Percentiles rank a stretch among this genome's conserved stretches.
These are phyloP conservation scores for Oxyruncus cristatus DNA, from an alignment of 2,113 vertebrate species.

Conservation along the genomic window DNA sequence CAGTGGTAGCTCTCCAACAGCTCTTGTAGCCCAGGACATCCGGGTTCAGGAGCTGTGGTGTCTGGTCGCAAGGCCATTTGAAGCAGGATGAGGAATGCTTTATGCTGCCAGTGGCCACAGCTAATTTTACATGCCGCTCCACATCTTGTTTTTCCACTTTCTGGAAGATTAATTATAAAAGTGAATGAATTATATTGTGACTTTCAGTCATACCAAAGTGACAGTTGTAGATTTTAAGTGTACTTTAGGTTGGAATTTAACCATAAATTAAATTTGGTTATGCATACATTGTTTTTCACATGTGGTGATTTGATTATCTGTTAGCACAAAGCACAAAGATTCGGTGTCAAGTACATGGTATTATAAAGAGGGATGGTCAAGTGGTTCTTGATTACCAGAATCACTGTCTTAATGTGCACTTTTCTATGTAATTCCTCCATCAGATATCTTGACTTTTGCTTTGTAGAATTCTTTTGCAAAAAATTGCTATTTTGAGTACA, in stretches of 20 bases:
- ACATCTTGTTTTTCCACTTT: neutral
- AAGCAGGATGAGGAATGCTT: neutral
- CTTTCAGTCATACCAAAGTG: neutral
- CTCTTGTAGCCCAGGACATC: neutral
- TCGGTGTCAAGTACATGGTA: rapidly evolving
- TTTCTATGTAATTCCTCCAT: neutral
- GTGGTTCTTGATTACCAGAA: neutral
- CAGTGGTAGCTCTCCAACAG: neutral
- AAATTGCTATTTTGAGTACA: neutral
- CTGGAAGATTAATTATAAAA: neutral
- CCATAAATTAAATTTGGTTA: neutral
- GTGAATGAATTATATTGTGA: neutral
- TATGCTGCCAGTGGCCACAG: neutral
- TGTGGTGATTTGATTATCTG: neutral
- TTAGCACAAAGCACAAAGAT: neutral
- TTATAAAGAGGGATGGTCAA: neutral
- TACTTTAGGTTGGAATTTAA: neutral
- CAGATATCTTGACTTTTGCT: neutral
- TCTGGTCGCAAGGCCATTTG: neutral
- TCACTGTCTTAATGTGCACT: neutral
- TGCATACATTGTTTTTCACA: neutral
- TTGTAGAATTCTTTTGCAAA: neutral
- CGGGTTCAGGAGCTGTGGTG: neutral
- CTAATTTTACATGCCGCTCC: neutral
- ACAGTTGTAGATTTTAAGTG: neutral